Conservation (phyloP, 2,888 invertebrate genomes). For the Neoitamus cyanurus region DNA sequence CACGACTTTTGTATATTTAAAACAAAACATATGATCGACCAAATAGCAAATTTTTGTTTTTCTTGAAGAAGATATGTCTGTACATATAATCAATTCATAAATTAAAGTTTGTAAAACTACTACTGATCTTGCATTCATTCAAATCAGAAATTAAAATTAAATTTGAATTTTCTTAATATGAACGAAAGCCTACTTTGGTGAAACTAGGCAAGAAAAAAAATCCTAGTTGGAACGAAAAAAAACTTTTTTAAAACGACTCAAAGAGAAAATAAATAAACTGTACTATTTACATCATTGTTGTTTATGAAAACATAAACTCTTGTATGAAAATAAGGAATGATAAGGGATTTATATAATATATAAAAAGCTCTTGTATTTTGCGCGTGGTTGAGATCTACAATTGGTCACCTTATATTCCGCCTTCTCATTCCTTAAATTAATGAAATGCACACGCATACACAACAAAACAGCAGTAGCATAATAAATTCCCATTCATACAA, state of each 20-base stretch:
- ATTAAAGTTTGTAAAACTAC: conserved; percentile 7
- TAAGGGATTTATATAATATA: conserved; percentile 27
- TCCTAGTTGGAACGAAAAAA: neutral
- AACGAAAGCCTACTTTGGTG: neutral
- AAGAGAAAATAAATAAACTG: conserved; percentile 23
- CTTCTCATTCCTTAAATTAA: conserved; percentile 12
- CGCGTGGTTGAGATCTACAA: neutral
- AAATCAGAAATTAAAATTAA: neutral
- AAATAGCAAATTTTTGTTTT: neutral
- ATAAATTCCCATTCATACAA: conserved; percentile 46
- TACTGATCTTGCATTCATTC: conserved; percentile 20
- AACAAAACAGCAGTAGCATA: conserved; percentile 45
- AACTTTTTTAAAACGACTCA: neutral
- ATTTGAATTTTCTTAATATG: neutral
- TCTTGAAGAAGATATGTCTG: neutral
- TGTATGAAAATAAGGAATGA: conserved; percentile 37
- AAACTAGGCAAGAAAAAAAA: conserved; percentile 2
- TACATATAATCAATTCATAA: neutral
- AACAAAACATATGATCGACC: neutral
- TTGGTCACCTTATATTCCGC: neutral
- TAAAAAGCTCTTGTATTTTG: neutral
- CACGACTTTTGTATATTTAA: neutral
- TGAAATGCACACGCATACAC: conserved; percentile 43
- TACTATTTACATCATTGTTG: conserved; percentile 40
- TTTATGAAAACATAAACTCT: conserved; percentile 20